A percentile compares a stretch with the other conserved stretches of the same genome.
phyloP scores from a whole-genome alignment of 2,888 invertebrate genomes.

The Lapara coniferarum region DNA sequence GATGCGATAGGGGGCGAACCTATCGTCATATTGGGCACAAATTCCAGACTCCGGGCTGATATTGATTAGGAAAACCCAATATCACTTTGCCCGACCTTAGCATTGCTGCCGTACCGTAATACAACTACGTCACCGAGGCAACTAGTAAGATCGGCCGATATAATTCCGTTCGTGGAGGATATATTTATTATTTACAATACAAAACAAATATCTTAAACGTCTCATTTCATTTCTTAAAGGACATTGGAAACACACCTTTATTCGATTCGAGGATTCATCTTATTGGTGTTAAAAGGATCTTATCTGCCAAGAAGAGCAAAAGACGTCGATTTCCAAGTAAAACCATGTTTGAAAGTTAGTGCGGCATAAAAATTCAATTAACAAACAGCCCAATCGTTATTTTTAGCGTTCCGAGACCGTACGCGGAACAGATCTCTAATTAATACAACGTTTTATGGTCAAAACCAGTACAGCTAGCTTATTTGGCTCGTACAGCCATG shows the following conservation, averaged over 20 bases:
- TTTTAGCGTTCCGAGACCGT: conserved; percentile 14
- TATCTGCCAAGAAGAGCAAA: not conserved
- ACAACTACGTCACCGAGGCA: too few species aligned
- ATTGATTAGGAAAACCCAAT: too few species aligned
- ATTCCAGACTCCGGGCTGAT: too few species aligned
- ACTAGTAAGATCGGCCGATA: too few species aligned
- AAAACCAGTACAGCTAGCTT: conserved; percentile 21
- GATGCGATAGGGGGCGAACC: too few species aligned
- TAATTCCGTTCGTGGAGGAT: too few species aligned
- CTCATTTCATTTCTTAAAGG: not conserved
- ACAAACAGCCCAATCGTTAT: conserved; percentile 24
- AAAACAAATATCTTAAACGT: too few species aligned
- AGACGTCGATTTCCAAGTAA: conserved; percentile 9
- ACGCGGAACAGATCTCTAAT: conserved; percentile 22
- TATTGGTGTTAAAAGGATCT: not conserved
- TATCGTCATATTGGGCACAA: too few species aligned
- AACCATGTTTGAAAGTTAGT: conserved; percentile 9
- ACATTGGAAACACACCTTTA: not conserved
- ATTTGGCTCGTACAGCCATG: conserved; percentile 7
- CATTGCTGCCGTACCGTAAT: too few species aligned
- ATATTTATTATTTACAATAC: too few species aligned
- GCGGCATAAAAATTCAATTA: conserved; percentile 21
- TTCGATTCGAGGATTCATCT: not conserved
- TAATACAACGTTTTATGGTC: conserved; percentile 22
- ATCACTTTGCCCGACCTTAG: too few species aligned